A percentile compares a stretch with the other conserved stretches of the same genome.
Evolutionary conservation across 2,888 invertebrate species (phyloP).

Genomic region (Leucania comma): DNA sequence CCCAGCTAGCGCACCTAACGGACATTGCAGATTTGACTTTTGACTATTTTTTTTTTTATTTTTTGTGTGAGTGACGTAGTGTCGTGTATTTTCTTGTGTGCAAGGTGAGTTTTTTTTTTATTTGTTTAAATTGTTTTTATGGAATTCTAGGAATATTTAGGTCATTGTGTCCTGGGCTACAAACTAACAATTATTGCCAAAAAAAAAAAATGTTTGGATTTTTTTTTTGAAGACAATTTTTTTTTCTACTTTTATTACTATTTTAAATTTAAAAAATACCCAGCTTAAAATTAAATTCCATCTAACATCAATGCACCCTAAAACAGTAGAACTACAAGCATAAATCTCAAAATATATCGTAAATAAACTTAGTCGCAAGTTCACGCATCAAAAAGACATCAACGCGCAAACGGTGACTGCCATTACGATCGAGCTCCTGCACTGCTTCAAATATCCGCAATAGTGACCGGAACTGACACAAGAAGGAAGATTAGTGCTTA

Average conservation of each 20-base stretch:
- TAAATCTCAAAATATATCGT: background rate
- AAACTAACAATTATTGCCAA: background rate
- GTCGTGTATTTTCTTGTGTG: conserved; percentile 80
- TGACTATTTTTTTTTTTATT: conserved; percentile 27
- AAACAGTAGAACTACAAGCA: background rate
- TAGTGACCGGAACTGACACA: conserved; percentile 34
- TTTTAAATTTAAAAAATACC: background rate
- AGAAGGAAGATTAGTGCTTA: conserved; percentile 1
- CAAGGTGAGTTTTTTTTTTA: conserved; percentile 78
- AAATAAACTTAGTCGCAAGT: conserved; percentile 1
- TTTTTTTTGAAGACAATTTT: background rate
- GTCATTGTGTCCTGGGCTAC: background rate
- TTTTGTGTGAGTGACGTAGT: conserved; percentile 82
- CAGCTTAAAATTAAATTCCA: background rate
- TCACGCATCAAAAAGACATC: conserved; percentile 80
- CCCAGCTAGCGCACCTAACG: conserved; percentile 75
- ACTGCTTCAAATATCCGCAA: conserved; percentile 9
- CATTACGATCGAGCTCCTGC: conserved; percentile 11
- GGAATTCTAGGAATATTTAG: background rate
- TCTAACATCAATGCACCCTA: background rate
- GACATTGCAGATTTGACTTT: conserved; percentile 62
- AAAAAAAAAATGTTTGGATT: background rate
- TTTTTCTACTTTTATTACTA: no score
- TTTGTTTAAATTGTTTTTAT: background rate
- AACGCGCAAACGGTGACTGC: conserved; percentile 68